Evolutionary conservation across 2,797 vertebrate species (phyloP).

Genomic region (Sebastiscus albofasciatus): DNA sequence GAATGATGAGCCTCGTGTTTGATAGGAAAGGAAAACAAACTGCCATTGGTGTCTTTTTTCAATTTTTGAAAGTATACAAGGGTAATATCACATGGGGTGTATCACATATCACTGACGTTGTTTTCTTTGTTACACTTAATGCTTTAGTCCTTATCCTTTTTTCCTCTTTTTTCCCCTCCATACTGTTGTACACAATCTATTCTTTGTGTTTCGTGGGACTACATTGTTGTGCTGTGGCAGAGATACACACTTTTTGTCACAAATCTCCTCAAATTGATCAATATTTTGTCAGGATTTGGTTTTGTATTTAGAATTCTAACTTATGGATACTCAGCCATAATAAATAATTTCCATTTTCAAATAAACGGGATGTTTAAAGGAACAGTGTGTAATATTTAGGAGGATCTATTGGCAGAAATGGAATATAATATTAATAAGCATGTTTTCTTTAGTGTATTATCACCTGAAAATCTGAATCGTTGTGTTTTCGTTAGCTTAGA

Average conservation of each 20-base stretch:
- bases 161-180: not conserved
- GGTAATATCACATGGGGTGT: not conserved
- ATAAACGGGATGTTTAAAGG: not conserved
- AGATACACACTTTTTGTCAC: too few relatives aligned
- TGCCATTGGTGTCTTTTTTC: not conserved
- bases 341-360: not conserved
- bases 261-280: too few relatives aligned
- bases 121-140: not conserved
- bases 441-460: too few relatives aligned
- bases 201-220: too few relatives aligned
- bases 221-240: too few relatives aligned
- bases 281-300: not conserved
- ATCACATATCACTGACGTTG: not conserved
- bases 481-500: too few relatives aligned
- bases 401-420: not conserved
- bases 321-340: not conserved
- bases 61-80: not conserved
- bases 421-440: not conserved
- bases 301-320: not conserved
- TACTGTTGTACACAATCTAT: not conserved
- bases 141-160: not conserved
- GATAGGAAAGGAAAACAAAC: constrained; percentile 16
- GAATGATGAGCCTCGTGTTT: not conserved
- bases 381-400: not conserved
- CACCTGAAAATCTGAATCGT: too few relatives aligned